phyloP scores from a whole-genome alignment of 2,888 invertebrate genomes.

The Cephus pygmeus region DNA sequence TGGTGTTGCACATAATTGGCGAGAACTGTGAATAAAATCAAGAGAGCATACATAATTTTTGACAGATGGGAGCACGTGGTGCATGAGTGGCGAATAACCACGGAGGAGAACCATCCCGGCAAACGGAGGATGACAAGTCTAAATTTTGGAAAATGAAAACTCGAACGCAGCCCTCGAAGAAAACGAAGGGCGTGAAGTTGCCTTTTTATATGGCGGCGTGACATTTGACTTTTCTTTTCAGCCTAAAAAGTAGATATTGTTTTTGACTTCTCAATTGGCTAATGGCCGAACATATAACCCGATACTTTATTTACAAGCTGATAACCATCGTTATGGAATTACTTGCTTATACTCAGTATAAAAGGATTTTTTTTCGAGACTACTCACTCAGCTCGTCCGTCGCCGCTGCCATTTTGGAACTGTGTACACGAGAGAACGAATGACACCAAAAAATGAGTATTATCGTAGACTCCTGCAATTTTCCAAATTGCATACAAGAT shows the following conservation, averaged over 20 bases:
- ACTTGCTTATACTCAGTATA: constrained; percentile 14
- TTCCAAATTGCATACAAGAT: neutral
- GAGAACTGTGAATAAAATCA: neutral
- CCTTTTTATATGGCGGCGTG: constrained; percentile 43
- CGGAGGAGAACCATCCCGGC: neutral
- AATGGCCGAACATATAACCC: constrained; percentile 9
- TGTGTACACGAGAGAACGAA: constrained; percentile 37
- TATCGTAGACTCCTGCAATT: neutral
- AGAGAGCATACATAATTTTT: constrained; percentile 9
- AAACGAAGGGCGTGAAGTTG: constrained; percentile 36
- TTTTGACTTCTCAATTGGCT: constrained; percentile 11
- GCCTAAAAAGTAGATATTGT: constrained; percentile 16
- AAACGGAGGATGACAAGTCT: neutral
- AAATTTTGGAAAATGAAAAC: constrained; percentile 16
- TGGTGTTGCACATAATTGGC: neutral
- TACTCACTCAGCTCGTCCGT: constrained; percentile 62
- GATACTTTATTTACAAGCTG: constrained; percentile 13
- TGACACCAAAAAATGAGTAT: constrained; percentile 16
- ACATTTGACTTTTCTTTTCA: constrained; percentile 47
- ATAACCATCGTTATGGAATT: constrained; percentile 3
- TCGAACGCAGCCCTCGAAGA: constrained; percentile 21
- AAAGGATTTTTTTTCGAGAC: constrained; percentile 28
- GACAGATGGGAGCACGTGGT: constrained; percentile 21
- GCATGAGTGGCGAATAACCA: neutral
- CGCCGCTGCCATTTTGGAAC: constrained; percentile 62